A percentile compares a stretch with the other conserved stretches of the same genome.
Evolutionary conservation across 2,113 vertebrate genomes (phyloP).

Genomic region (Henicopernis longicauda): DNA sequence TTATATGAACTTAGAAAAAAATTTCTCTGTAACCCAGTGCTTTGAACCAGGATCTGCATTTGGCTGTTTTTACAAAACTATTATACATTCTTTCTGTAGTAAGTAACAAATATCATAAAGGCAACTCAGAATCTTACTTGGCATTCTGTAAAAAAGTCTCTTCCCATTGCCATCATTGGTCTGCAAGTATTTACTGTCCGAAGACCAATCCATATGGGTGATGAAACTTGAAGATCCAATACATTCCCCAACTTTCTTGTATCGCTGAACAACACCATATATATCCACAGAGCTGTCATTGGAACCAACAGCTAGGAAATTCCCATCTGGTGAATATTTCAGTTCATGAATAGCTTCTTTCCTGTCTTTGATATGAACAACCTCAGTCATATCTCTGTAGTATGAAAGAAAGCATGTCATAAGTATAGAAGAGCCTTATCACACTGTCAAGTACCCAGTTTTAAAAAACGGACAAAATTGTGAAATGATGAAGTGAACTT

Average conservation of each 20-base stretch:
- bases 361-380: slow-evolving; percentile 98
- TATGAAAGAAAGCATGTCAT: slow-evolving; percentile 52
- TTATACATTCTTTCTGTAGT: not conserved
- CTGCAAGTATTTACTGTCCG: slow-evolving; percentile 93
- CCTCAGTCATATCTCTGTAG: slow-evolving; percentile 97
- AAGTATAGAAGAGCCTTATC: slow-evolving; percentile 19
- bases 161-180: slow-evolving; percentile 91
- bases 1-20: not conserved
- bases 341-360: slow-evolving; percentile 98
- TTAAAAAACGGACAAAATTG: not conserved
- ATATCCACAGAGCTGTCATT: slow-evolving; percentile 94
- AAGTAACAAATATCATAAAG: not conserved
- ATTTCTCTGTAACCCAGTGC: not conserved
- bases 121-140: slow-evolving; percentile 77
- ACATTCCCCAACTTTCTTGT: slow-evolving; percentile 96
- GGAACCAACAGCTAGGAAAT: slow-evolving; percentile 92
- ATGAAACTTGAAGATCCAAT: slow-evolving; percentile 90
- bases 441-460: not conserved
- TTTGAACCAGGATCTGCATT: not conserved
- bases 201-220: slow-evolving; percentile 98
- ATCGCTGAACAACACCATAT: slow-evolving; percentile 92
- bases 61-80: not conserved
- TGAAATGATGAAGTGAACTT: not conserved
- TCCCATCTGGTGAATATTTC: slow-evolving; percentile 95
- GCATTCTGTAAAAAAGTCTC: slow-evolving; percentile 95